Conservation (phyloP, 2,113 vertebrate genomes). For the Hiodon alosoides region DNA sequence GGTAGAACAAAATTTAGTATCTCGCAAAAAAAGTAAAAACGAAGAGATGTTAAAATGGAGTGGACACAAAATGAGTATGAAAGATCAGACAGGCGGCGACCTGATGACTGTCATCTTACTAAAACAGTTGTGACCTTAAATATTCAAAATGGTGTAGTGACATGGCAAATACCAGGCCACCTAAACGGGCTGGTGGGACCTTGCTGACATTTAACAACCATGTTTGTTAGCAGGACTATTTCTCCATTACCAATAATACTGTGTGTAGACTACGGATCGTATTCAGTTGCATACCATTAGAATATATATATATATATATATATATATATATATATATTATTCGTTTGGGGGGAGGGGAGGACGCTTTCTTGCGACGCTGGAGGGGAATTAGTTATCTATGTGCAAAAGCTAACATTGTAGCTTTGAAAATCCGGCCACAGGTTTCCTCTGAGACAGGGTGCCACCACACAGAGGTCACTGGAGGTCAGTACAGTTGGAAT, state of each 20-base stretch:
- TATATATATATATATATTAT: not conserved
- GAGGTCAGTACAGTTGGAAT: conserved; percentile 89
- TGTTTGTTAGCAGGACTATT: conserved; percentile 53
- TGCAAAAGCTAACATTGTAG: conserved; percentile 75
- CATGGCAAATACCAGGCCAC: conserved; percentile 64
- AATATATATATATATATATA: conserved; percentile 69
- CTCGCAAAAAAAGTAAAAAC: conserved; percentile 29
- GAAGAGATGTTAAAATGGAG: conserved; percentile 43
- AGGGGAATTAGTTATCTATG: conserved; percentile 71
- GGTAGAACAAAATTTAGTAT: conserved; percentile 66
- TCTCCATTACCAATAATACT: conserved; percentile 82
- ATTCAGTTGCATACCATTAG: conserved; percentile 80
- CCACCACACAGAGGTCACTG: conserved; percentile 84
- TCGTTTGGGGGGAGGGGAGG: conserved; percentile 47
- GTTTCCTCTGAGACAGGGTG: conserved; percentile 66
- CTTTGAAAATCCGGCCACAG: conserved; percentile 59
- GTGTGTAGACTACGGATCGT: conserved; percentile 68
- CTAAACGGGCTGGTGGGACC: conserved; percentile 57
- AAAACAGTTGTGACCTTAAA: conserved; percentile 83
- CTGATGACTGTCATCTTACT: conserved; percentile 87
- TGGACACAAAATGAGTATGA: conserved; percentile 72
- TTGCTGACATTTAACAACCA: too few relatives aligned
- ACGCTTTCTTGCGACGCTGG: conserved; percentile 71
- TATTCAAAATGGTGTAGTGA: conserved; percentile 75
- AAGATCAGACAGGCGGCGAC: conserved; percentile 83